A percentile compares a stretch with the other conserved stretches of the same genome.
Evolutionary conservation across 2,113 vertebrate genomes (phyloP).

Genomic region (Thryonomys swinderianus): DNA sequence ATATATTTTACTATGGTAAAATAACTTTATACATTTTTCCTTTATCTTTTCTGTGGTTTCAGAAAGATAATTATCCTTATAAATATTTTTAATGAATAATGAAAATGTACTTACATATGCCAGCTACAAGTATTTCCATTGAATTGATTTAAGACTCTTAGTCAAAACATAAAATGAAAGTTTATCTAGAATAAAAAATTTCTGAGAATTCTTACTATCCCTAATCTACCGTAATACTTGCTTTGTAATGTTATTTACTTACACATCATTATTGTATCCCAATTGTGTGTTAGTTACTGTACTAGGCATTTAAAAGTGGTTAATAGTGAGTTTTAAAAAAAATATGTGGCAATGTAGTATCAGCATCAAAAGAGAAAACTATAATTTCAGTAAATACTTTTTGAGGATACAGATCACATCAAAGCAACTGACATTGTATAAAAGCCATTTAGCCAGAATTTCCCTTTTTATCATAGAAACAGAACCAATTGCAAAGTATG

Average conservation of each 20-base stretch:
- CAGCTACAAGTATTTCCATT: constrained; percentile 22
- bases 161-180: constrained; percentile 38
- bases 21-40: neutral
- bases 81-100: constrained; percentile 20
- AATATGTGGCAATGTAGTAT: neutral
- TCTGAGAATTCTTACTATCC: constrained; percentile 35
- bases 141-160: constrained; percentile 25
- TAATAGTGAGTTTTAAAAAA: constrained; percentile 28
- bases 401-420: constrained; percentile 32
- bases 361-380: constrained; percentile 39
- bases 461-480: constrained; percentile 1
- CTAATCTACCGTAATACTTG: constrained; percentile 9
- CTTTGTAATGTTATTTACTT: constrained; percentile 33
- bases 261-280: neutral
- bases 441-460: constrained; percentile 60
- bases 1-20: neutral
- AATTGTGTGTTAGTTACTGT: neutral
- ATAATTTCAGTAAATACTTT: constrained; percentile 39
- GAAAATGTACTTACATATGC: constrained; percentile 9
- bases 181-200: constrained; percentile 56
- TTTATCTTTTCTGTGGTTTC: constrained; percentile 50
- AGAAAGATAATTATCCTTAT: constrained; percentile 49
- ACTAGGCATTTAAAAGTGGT: neutral
- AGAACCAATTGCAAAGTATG: constrained; percentile 66
- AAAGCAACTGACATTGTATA: constrained; percentile 37